Evolutionary conservation across 2,797 vertebrate genomes (phyloP).

Genomic region (Coracias cyanogaster): DNA sequence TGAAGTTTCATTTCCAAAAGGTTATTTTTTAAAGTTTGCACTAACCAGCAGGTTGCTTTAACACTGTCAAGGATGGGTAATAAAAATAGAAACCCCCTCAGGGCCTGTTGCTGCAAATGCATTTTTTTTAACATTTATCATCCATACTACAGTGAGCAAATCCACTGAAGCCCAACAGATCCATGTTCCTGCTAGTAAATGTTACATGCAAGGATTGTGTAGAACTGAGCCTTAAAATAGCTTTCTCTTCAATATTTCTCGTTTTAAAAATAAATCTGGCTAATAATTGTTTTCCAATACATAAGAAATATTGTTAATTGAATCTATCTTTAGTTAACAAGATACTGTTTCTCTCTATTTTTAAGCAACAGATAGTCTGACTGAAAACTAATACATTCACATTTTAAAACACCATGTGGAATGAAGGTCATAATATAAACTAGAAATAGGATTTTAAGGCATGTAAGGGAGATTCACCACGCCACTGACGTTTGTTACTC

Average conservation of each 20-base stretch:
- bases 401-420: background rate
- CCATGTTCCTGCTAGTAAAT: background rate
- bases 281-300: background rate
- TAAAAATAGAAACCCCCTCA: conserved; percentile 2
- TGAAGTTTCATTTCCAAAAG: background rate
- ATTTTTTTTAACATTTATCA: background rate
- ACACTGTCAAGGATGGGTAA: background rate
- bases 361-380: background rate
- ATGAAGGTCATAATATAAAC: background rate
- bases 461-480: background rate
- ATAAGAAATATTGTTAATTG: background rate
- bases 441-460: background rate
- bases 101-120: background rate
- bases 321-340: background rate
- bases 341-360: background rate
- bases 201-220: background rate
- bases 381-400: background rate
- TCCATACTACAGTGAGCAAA: background rate
- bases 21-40: background rate
- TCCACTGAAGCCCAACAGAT: background rate
- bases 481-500: background rate
- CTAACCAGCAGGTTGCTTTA: background rate
- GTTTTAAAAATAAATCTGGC: background rate
- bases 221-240: background rate
- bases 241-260: background rate